Percentiles rank a stretch among this genome's conserved stretches.
phyloP scores from a whole-genome alignment of 2,888 invertebrate genomes.

The Drosophila limbata region DNA sequence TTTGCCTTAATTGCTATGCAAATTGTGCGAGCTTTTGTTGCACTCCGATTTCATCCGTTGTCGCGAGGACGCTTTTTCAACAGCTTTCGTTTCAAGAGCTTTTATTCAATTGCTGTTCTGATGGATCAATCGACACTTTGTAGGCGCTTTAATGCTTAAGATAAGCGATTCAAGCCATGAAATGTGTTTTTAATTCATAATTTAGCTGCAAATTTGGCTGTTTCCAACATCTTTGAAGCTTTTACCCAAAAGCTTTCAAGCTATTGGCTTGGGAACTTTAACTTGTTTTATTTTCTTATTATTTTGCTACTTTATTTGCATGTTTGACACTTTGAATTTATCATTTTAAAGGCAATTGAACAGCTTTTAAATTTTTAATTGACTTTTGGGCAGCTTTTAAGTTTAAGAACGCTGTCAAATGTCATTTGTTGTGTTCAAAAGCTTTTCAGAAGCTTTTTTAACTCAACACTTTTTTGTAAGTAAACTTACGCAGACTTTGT shows the following conservation, averaged over 20 bases:
- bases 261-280: too few species aligned
- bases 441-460: too few species aligned
- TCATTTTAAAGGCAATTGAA: too few species aligned
- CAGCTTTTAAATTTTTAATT: too few species aligned
- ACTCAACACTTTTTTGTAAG: too few species aligned
- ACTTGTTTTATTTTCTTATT: too few species aligned
- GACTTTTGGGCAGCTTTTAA: too few species aligned
- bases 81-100: background rate
- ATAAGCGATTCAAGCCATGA: background rate
- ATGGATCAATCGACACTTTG: background rate
- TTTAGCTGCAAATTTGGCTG: background rate
- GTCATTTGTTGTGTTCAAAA: too few species aligned
- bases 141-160: background rate
- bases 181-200: background rate
- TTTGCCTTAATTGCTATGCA: slow-evolving; percentile 73
- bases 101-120: background rate
- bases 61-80: background rate
- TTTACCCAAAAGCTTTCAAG: background rate
- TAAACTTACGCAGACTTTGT: too few species aligned
- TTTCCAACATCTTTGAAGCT: background rate
- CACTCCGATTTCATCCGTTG: background rate
- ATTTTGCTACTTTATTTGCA: too few species aligned
- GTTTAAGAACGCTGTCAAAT: too few species aligned
- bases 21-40: slow-evolving; percentile 47
- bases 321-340: too few species aligned